phyloP scores from a whole-genome alignment of 1,140 invertebrate genomes.

The Trissolcus basalis region DNA sequence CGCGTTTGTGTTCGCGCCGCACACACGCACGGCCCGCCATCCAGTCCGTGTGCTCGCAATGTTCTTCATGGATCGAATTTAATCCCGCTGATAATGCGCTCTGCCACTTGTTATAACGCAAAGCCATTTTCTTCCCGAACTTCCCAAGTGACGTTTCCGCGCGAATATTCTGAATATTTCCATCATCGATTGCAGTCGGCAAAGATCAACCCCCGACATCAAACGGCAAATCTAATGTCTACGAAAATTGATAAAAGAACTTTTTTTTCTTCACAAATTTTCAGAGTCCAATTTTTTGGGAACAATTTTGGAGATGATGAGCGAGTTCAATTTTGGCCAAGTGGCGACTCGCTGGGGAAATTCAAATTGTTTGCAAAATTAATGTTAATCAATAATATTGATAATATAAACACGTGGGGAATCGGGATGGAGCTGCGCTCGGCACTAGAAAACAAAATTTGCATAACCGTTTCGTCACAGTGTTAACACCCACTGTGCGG shows the following conservation, averaged over 20 bases:
- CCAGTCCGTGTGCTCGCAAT: conserved; percentile 33
- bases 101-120: conserved; percentile 48
- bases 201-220: background rate
- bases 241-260: too few species aligned
- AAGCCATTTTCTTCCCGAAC: conserved; percentile 36
- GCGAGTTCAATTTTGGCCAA: too few species aligned
- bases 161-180: conserved; percentile 23
- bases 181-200: background rate
- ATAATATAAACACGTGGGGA: conserved; percentile 10
- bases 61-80: conserved; percentile 56
- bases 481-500: conserved; percentile 40
- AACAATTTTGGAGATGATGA: too few species aligned
- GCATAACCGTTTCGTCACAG: conserved; percentile 39
- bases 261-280: too few species aligned
- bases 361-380: background rate
- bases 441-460: conserved; percentile 38
- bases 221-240: too few species aligned
- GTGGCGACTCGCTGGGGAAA: too few species aligned
- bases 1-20: conserved; percentile 18
- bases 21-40: background rate
- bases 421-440: conserved; percentile 1
- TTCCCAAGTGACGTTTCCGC: background rate
- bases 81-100: conserved; percentile 49
- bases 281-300: too few species aligned
- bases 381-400: conserved; percentile 13